Evolutionary conservation across 1,140 invertebrate species (phyloP), one percentile per base, ranked within the genome.

Genomic region (Saccostrea echinata): DNA sequence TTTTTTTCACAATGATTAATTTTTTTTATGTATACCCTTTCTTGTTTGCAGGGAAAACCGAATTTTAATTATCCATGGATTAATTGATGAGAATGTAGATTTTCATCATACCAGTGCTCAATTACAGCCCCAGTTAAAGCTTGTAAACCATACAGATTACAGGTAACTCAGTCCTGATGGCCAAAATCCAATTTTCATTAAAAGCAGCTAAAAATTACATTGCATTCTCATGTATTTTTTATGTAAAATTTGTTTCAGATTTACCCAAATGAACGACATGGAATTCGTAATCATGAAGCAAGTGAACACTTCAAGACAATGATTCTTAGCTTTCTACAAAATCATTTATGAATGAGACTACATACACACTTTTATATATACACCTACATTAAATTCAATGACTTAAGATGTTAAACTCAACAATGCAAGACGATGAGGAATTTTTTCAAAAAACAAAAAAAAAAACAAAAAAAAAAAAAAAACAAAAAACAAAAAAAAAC

Each of bases 11-110:
- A 43, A 9, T 8, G 6, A 51, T 86, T 6, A 82, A 71, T 9
- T 6, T 27, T 43, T 80, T 30, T 61, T 12, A 30, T 80, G 16
- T 80, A 24, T 9, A n/a, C 2, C 52, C 1, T 52, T n/a, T 52
- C 18, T 83, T 13, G 13, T 18, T 83, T 93, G 52, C 93, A 98
- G 97, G 93, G 98, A 98, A 94, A 98, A 98, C 94, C 96, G 98
- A 86, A 95, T 99, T 68, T 95, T 99, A n/a, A 98, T 99, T 64
- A 98, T 99, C 91, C 99, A 99, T 95, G 99, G 99, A 9, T 96
- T 99, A 80, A 98, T 99, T 85, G 99, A 99, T 95, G 99, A 99
- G 95, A 99, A n/a, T 94, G 99, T 99, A n/a, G 99, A 99, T 95
- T 99, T 99, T 94, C 97, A 97, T 91, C 98, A 99, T 94, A 99